phyloP scores from a whole-genome alignment of 2,888 invertebrate species.

The Papilio demoleus region DNA sequence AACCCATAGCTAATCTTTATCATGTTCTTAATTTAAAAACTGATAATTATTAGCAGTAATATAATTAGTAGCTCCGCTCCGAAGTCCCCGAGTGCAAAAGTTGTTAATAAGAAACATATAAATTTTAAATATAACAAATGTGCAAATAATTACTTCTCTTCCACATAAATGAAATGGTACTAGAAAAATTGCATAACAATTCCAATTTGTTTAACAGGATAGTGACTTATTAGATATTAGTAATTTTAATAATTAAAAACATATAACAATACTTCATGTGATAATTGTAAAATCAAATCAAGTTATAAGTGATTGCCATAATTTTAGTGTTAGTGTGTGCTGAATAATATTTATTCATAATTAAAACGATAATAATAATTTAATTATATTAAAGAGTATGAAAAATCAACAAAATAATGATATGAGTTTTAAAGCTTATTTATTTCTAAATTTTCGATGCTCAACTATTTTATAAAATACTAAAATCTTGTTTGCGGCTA shows the following conservation, averaged over 20 bases:
- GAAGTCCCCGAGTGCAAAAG: too few relatives aligned
- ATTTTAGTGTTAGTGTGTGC: too few relatives aligned
- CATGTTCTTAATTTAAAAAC: too few relatives aligned
- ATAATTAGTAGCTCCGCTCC: too few relatives aligned
- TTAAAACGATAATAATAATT: neutral
- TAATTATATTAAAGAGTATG: neutral
- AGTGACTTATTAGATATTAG: neutral
- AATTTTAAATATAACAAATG: too few relatives aligned
- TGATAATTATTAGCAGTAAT: too few relatives aligned
- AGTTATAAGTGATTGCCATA: too few relatives aligned
- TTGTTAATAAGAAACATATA: too few relatives aligned
- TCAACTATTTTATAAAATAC: conserved; percentile 37
- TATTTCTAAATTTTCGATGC: conserved; percentile 31
- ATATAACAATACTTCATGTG: neutral
- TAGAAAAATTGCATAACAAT: neutral
- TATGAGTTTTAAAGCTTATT: conserved; percentile 32
- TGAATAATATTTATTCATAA: neutral
- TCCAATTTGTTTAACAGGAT: neutral
- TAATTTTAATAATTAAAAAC: neutral
- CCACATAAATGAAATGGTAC: neutral
- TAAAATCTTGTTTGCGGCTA: conserved; percentile 24
- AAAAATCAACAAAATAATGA: conserved; percentile 6
- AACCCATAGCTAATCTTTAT: too few relatives aligned
- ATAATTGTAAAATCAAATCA: neutral
- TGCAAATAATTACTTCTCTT: too few relatives aligned